Evolutionary conservation across 2,797 vertebrate species (phyloP).

Genomic region (Cossypha caffra): DNA sequence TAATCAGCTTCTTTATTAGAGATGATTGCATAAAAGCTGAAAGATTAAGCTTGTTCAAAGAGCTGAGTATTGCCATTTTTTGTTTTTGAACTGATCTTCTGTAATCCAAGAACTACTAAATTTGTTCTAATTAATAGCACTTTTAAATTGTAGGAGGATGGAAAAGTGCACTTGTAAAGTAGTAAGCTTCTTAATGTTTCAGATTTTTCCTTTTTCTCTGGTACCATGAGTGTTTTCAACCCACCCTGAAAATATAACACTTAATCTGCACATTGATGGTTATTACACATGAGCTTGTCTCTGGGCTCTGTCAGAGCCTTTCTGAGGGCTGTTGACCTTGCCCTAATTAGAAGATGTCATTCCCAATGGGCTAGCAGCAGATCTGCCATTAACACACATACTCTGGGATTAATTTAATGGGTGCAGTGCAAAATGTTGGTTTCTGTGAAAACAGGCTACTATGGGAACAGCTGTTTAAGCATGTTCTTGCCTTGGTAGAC

Average conservation of each 20-base stretch:
- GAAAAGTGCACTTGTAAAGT: not conserved
- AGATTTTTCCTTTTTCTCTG: not conserved
- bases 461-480: not conserved
- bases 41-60: not conserved
- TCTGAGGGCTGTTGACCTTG: not conserved
- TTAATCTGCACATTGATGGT: not conserved
- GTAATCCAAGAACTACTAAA: not conserved
- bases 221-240: not conserved
- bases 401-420: not conserved
- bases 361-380: not conserved
- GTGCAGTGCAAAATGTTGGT: not conserved
- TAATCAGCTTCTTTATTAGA: not conserved
- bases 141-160: not conserved
- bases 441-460: not conserved
- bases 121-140: not conserved
- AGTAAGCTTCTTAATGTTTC: not conserved
- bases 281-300: not conserved
- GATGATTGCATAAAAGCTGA: not conserved
- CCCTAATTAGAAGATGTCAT: not conserved
- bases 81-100: not conserved
- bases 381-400: not conserved
- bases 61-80: not conserved
- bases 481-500: not conserved
- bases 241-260: not conserved
- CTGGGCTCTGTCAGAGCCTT: not conserved